Evolutionary conservation across 2,113 vertebrate species (phyloP), one percentile per base, ranked within the genome.

Genomic region (Tiliqua scincoides): DNA sequence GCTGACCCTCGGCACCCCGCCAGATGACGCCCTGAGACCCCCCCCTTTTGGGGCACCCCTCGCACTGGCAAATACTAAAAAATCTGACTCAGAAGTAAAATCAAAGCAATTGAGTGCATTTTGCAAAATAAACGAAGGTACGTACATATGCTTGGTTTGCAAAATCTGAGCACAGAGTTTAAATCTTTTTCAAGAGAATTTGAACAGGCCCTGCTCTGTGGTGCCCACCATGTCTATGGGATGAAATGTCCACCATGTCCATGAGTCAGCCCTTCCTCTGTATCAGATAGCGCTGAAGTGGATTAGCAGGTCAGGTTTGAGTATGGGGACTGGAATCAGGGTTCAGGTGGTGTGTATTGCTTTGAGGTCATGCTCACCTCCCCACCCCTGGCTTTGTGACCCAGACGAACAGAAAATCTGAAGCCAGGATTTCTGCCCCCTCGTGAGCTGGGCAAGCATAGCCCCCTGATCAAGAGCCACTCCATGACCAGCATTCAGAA

Each of bases 351-450:
- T 3, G 1, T 1, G 40, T 35, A 40, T 48, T 21, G 27, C 20
- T 25, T 35, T 68, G 74, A n/a, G 23, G 4, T 86, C 27, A 37
- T 21, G 71, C 8, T 1, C 14, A 23, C 6, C 14, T 0, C 6
- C 4, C 18, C 0, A 0, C 4, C 37, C 4, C 0, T 1, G 2
- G 32, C 6, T 54, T 25, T 85, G 11, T 6, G 0, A 67, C 65
- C 23, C 91, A 98, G 97, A 74, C 87, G 88, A 1, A 80, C 88
- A 1, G 91, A 94, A 84, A 89, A 89, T 81, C 80, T 90, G 87
- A 98, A 97, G 72, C 98, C 97, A 0, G 92, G 79, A 17, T 98
- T 98, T 2, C 76, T 99, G 81, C 95, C 97, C 0, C 98, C 98
- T 0, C 96, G 93, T 61, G 97, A 98, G 52, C 93, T 98, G 71